Base-by-base conservation (phyloP, 2,888 invertebrate genomes). In the Atethmia centrago region DNA sequence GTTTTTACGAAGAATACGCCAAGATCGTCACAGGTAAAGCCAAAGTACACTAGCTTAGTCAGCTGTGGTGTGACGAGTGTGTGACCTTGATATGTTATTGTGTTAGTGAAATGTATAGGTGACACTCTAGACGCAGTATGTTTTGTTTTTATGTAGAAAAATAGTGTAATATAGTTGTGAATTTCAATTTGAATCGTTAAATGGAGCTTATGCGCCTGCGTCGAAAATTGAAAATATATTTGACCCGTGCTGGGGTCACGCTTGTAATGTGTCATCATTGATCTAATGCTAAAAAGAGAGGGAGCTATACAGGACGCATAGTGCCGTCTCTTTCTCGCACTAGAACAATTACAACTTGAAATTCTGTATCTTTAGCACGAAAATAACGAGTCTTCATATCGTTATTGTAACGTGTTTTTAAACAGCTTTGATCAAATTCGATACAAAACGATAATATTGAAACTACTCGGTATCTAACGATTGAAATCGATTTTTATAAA, bases 1-100 rank as follows among this genome's bases (percentile, higher is more conserved):
- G 94, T 9, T 95, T 98, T 79, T 98, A 98, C 92, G 95, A 96
- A 3, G 94, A 97, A 67, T 97, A 97, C 81, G 97, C 97, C 80
- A 96, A 96, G 84, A 85, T 97, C 3, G 92, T 96, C 66, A 93
- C 94, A 5, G 95, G 95, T 21, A 95, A 95, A 85, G 85, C 89
- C 84, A 96, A 96, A 91, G 91, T 93, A 78, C 89, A 95, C 74
- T 96, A 95, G 89, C 71, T 74, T 86, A 77, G 76, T 80, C 61
- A 40, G 53, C 47, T 64, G 79, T 79, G 79, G 82, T 79, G 65
- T 71, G 81, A 79, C 79, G 68, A 72, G 71, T 80, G 71, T 77
- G 63, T 16, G 42, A 67, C 31, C 49, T 40, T 58, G 56, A 66
- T 21, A 49, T 36, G 0, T 14, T 19, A 21, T 14, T 42, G n/a